Evolutionary conservation across 2,113 vertebrate species (phyloP).

Genomic region (Coptodon rendalli): DNA sequence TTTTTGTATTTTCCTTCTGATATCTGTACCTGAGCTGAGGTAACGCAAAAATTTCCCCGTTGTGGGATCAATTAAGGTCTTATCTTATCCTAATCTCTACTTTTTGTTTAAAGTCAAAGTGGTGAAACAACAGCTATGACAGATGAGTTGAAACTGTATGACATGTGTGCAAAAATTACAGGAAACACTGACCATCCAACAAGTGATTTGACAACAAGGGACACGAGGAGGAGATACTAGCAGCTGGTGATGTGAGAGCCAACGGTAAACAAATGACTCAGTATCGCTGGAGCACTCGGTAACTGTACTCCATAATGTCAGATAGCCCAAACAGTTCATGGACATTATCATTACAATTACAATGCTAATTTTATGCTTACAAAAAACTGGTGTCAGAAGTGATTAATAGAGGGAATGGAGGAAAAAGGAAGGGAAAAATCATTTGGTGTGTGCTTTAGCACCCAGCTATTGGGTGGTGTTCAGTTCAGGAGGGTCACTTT

Average conservation of each 20-base stretch:
- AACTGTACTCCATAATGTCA: background rate
- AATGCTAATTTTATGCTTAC: background rate
- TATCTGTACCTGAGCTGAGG: background rate
- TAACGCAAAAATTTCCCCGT: background rate
- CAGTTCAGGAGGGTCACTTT: background rate
- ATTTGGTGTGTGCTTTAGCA: background rate
- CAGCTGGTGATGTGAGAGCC: background rate
- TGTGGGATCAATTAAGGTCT: background rate
- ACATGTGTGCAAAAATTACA: accelerated
- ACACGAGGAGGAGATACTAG: background rate
- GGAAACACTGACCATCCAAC: background rate
- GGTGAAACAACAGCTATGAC: background rate
- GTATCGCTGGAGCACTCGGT: background rate
- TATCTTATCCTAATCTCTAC: background rate
- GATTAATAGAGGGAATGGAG: background rate
- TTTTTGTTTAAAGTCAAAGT: background rate
- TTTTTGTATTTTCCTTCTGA: background rate
- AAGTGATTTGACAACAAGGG: background rate
- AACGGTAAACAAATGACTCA: background rate
- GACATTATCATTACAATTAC: background rate
- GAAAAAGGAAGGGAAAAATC: background rate
- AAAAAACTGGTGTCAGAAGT: background rate
- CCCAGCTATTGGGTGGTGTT: background rate
- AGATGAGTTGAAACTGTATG: background rate
- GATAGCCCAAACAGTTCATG: background rate